These are phyloP conservation scores for Zhuqinia jingwanae DNA, from an alignment of 2,888 invertebrate species.

Conservation along the genomic window DNA sequence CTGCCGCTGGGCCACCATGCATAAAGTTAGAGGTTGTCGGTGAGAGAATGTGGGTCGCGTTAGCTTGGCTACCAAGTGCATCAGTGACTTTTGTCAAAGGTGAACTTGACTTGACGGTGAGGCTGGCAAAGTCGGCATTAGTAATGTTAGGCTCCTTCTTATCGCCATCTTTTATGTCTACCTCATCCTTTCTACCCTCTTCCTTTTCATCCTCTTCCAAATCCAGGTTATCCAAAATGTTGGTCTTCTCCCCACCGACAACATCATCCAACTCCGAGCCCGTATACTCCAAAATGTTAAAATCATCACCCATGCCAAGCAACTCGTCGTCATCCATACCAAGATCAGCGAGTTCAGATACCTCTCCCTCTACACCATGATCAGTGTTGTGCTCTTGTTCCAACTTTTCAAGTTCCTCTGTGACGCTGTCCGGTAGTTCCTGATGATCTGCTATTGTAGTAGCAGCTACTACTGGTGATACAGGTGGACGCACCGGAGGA, in stretches of 20 bases:
- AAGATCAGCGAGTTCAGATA: slow-evolving; percentile 90
- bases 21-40: slow-evolving; percentile 55
- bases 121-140: slow-evolving; percentile 34
- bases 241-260: slow-evolving; percentile 89
- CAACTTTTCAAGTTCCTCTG: slow-evolving; percentile 86
- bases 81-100: slow-evolving; percentile 51
- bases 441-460: slow-evolving; percentile 75
- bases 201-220: slow-evolving; percentile 89
- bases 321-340: slow-evolving; percentile 94
- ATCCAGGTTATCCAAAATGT: slow-evolving; percentile 92
- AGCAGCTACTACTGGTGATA: slow-evolving; percentile 46
- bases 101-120: slow-evolving; percentile 44
- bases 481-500: slow-evolving; percentile 34
- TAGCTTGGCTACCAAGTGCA: slow-evolving; percentile 26
- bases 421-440: slow-evolving; percentile 86
- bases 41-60: slow-evolving; percentile 60
- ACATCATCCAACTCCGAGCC: slow-evolving; percentile 94
- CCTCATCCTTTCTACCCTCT: slow-evolving; percentile 80
- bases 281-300: slow-evolving; percentile 97
- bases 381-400: slow-evolving; percentile 85
- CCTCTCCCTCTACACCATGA: slow-evolving; percentile 84
- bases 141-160: slow-evolving; percentile 51
- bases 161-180: slow-evolving; percentile 45
- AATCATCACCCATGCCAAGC: slow-evolving; percentile 93
- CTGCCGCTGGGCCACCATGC: slow-evolving; percentile 80